A percentile compares a stretch with the other conserved stretches of the same genome.
Conservation (phyloP, 2,113 vertebrate genomes). For the Eulemur macaco region DNA sequence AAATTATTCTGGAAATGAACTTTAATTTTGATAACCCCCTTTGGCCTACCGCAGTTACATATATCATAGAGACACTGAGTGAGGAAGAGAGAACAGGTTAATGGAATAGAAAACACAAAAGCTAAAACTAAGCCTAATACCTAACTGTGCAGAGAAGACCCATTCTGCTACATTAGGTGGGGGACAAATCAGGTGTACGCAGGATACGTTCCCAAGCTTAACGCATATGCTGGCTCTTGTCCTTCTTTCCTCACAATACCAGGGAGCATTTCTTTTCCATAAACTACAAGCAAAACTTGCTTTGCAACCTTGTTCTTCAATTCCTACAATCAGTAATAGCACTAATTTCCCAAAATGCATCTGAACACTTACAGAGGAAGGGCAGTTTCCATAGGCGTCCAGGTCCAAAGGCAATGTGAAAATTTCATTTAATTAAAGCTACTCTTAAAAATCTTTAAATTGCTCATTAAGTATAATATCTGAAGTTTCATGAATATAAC, state of each 20-base stretch:
- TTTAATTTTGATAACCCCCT: not conserved
- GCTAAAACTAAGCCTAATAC: not conserved
- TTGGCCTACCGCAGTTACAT: not conserved
- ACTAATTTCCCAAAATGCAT: not conserved
- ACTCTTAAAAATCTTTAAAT: not conserved
- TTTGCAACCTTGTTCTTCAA: not conserved
- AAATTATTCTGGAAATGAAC: slow-evolving; percentile 2
- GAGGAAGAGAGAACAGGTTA: not conserved
- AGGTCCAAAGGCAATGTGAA: not conserved
- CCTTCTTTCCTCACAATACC: not conserved
- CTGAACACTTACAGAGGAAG: not conserved
- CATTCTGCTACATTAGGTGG: not conserved
- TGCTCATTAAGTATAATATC: not conserved
- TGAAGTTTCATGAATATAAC: not conserved
- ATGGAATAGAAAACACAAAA: not conserved
- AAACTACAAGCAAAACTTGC: not conserved
- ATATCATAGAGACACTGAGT: not conserved
- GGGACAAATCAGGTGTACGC: not conserved
- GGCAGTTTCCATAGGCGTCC: not conserved
- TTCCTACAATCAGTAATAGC: not conserved
- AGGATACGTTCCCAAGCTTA: not conserved
- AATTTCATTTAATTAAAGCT: not conserved
- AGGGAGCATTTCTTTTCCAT: not conserved
- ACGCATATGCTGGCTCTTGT: not conserved
- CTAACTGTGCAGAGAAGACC: not conserved